Evolutionary conservation across 1,140 invertebrate species (phyloP).

Genomic region (Pachypeltis micranthus): DNA sequence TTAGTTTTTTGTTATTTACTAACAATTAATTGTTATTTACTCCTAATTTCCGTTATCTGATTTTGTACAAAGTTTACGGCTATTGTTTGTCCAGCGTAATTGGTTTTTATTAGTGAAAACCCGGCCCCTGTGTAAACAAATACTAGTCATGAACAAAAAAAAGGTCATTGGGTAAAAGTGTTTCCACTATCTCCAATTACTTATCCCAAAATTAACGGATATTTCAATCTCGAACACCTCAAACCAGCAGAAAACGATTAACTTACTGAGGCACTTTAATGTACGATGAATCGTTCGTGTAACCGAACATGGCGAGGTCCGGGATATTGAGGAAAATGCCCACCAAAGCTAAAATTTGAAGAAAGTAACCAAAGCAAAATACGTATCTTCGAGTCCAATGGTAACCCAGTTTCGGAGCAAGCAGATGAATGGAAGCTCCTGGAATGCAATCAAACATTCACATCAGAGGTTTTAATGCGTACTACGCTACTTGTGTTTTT

Average conservation of each 20-base stretch:
- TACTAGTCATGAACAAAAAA: no score
- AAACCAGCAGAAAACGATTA: background rate
- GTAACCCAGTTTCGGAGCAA: slow-evolving; percentile 8
- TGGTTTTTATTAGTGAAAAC: background rate
- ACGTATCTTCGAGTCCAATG: slow-evolving; percentile 15
- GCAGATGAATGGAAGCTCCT: slow-evolving; percentile 20
- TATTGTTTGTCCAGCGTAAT: no score
- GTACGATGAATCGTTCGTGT: slow-evolving; percentile 19
- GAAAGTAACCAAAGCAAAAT: slow-evolving; percentile 18
- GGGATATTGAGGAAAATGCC: slow-evolving; percentile 22
- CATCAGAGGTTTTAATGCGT: no score
- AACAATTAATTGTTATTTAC: no score
- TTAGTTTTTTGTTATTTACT: no score
- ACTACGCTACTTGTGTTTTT: no score
- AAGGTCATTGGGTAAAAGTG: no score
- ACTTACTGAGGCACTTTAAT: background rate
- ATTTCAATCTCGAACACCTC: background rate
- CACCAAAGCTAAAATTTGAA: slow-evolving; percentile 18
- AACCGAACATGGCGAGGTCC: slow-evolving; percentile 21
- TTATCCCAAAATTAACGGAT: background rate
- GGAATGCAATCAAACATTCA: no score
- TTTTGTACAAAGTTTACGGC: no score
- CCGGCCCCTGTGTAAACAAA: no score
- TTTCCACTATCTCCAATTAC: no score
- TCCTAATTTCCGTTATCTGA: no score